Evolutionary conservation across 2,113 vertebrate species (phyloP), one percentile per base, ranked within the genome.

Genomic region (Pelodiscus sinensis): DNA sequence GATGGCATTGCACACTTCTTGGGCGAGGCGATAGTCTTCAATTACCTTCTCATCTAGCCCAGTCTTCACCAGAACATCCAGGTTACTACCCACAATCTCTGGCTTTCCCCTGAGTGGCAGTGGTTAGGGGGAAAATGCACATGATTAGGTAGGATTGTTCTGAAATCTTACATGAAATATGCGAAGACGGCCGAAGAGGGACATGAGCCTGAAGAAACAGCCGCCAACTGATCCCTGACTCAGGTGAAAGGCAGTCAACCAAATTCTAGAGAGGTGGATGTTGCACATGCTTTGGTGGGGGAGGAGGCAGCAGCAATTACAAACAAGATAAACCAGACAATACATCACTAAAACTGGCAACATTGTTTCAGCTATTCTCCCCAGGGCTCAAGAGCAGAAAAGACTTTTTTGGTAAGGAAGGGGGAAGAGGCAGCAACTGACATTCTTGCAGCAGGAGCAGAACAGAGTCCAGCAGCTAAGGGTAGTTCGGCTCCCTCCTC

Each of bases 1-100:
- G 58, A 99, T 98, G 29, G 98, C 98, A 68, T 96, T 96, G 94
- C 99, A 99, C 2, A 99, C 88, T 96, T 99, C 99, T 92, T 98
- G 98, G 82, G 99, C 98, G 93, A 99, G 96, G 62, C 97, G 97
- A 86, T 99, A 99, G 95, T 99, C 98, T 90, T 98, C 98, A 13
- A 98, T 98, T 50, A 94, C 98, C 79, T 98, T 99, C 86, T 99
- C 98, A 12, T 98, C 98, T 79, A 99, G 97, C 29, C 98, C 99
- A 50, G 98, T 97, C 6, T 97, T 98, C 89, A 99, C 98, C 94
- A 99, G 97, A 3, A 98, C 98, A 79, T 99, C 99, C 97, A 99
- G 95, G 95, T 99, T 99, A 97, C 99, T 98, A 9, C 99, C 98
- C 71, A 99, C 98, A 84, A 99, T 99, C 96, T 99, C 99, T 84